Evolutionary conservation across 2,888 invertebrate species (phyloP).

Genomic region (Amphipoea lucens): DNA sequence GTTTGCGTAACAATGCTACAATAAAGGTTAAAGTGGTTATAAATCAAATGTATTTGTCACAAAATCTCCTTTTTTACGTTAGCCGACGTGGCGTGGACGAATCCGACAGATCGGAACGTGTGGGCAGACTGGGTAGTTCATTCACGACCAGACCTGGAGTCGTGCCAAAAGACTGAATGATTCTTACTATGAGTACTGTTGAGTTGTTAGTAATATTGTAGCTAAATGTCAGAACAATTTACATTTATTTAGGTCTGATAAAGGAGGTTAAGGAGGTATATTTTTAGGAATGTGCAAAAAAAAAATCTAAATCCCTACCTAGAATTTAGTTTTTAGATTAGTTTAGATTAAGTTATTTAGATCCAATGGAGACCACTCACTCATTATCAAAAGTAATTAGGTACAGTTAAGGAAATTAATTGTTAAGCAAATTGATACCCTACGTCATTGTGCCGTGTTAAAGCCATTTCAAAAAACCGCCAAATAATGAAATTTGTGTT

Average conservation of each 20-base stretch:
- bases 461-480: background rate
- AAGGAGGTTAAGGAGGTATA: background rate
- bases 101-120: conserved; percentile 42
- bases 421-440: background rate
- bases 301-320: background rate
- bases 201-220: background rate
- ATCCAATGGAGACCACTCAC: no score
- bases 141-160: conserved; percentile 56
- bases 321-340: no score
- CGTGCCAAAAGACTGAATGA: conserved; percentile 44
- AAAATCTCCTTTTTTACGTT: conserved; percentile 34
- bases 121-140: conserved; percentile 56
- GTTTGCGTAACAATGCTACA: background rate
- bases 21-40: conserved; percentile 34
- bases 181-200: background rate
- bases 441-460: no score
- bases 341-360: no score
- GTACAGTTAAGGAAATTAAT: background rate
- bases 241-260: background rate
- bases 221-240: background rate
- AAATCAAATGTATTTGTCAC: conserved; percentile 57
- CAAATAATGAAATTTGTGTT: background rate
- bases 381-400: no score
- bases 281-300: background rate
- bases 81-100: conserved; percentile 30